Base-by-base conservation (phyloP, 2,113 vertebrate species). In the Mobula birostris region DNA sequence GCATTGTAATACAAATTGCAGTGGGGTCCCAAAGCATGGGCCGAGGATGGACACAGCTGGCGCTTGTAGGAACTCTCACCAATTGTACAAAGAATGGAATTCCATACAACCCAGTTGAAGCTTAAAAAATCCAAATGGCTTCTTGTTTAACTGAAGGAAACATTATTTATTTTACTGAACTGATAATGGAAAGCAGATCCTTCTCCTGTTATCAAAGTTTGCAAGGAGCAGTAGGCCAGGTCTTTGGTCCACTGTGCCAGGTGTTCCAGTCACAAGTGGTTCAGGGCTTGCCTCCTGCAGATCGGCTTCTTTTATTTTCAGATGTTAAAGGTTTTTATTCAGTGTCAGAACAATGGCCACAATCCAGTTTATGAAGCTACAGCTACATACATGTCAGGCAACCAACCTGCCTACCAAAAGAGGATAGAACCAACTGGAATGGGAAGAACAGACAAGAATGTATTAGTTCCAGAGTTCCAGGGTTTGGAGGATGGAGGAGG, bases 91-190 rank as follows among this genome's bases (percentile, higher is more conserved):
- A n/a, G 83, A n/a, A 61, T 66, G 29, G 61, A 90, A 90, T 90
- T 66, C 85, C 85, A 68, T 8, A 8, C n/a, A 7, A 27, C 85
- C 61, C 85, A 32, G 63, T 66, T 90, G 32, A 36, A 79, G 77
- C 77, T 36, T 14, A 79, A 90, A 90, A 90, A 68, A 90, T 68
- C 29, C 85, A 66, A 90, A 6, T 90, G n/a, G 21, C 85, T 90
- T 90, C 85, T 29, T n/a, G 15, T 66, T 90, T 17, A 90, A 90
- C 61, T 90, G 15, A 90, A 90, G 32, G 85, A 90, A 66, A 32
- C 61, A 68, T 66, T 32, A 32, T 32, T 88, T n/a, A 15, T 61
- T 88, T 88, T 8, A 90, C 66, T 68, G 85, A 19, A 68, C 58
- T 90, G 14, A 85, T 58, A 90, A 90, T 32, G 14, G 61, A 68